phyloP scores from a whole-genome alignment of 92 coral and sea anemone genomes.

The Epizoanthus stellaris region DNA sequence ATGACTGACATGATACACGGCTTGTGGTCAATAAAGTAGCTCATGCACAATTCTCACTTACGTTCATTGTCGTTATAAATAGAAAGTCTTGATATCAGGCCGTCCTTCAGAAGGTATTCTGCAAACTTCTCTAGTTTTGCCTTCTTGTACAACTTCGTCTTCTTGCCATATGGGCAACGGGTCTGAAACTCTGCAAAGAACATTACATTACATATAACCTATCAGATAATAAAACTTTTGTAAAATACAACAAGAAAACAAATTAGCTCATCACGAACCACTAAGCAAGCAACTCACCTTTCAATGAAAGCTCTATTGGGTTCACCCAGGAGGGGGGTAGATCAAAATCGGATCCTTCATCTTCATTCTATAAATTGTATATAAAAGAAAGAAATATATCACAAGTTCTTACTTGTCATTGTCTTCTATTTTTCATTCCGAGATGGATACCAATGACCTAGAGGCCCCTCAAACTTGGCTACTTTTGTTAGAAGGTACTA shows the following conservation, averaged over 20 bases:
- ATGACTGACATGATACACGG: too few species aligned
- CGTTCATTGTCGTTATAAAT: slow-evolving; percentile 91
- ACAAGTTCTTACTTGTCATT: too few species aligned
- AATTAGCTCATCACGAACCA: background rate
- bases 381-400: background rate
- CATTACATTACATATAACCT: background rate
- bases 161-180: slow-evolving; percentile 94
- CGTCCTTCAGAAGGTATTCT: slow-evolving; percentile 95
- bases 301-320: slow-evolving; percentile 82
- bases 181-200: slow-evolving; percentile 85
- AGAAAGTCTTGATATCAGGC: slow-evolving; percentile 80
- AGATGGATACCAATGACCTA: too few species aligned
- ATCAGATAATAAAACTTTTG: background rate
- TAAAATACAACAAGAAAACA: background rate
- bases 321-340: slow-evolving; percentile 99
- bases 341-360: slow-evolving; percentile 87
- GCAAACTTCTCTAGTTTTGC: slow-evolving; percentile 97
- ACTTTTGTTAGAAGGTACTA: too few species aligned
- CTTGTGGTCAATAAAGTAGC: background rate
- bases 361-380: slow-evolving; percentile 71
- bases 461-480: too few species aligned
- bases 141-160: slow-evolving; percentile 95
- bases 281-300: slow-evolving; percentile 60
- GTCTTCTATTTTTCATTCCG: too few species aligned
- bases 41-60: slow-evolving; percentile 42